Conservation (phyloP, 2,888 invertebrate genomes). For the Ornithoptera alexandrae region DNA sequence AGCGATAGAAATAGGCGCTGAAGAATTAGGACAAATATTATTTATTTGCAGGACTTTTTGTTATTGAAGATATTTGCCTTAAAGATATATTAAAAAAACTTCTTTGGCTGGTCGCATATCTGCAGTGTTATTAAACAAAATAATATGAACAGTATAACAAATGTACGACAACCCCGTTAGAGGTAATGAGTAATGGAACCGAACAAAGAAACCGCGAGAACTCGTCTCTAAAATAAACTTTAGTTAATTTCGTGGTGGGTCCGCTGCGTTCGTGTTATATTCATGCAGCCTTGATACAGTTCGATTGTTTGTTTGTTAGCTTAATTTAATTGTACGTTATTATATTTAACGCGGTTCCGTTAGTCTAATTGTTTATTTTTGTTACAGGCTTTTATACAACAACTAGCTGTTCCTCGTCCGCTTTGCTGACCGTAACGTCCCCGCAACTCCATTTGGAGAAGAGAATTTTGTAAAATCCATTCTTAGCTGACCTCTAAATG, state of each 20-base stretch:
- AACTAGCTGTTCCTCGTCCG: too few relatives aligned
- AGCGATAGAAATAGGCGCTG: too few relatives aligned
- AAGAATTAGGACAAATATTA: too few relatives aligned
- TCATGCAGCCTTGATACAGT: slow-evolving; percentile 24
- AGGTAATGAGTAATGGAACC: slow-evolving; percentile 66
- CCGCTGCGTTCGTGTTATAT: slow-evolving; percentile 29
- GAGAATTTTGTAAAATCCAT: too few relatives aligned
- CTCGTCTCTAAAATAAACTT: slow-evolving; percentile 42
- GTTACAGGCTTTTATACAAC: background rate
- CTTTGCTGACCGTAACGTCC: too few relatives aligned
- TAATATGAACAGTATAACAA: background rate
- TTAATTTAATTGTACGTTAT: slow-evolving; percentile 10
- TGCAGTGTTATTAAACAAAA: background rate
- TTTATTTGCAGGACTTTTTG: too few relatives aligned
- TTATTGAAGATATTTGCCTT: too few relatives aligned
- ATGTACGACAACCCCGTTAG: slow-evolving; percentile 38
- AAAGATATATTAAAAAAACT: too few relatives aligned
- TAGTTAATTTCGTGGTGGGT: slow-evolving; percentile 39
- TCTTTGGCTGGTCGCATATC: background rate
- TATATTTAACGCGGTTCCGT: slow-evolving; percentile 12
- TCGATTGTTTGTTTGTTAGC: slow-evolving; percentile 22
- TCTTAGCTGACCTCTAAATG: too few relatives aligned
- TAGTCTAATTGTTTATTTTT: slow-evolving; percentile 13
- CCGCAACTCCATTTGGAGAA: too few relatives aligned
- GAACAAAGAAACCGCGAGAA: slow-evolving; percentile 48